Evolutionary conservation across 2,888 invertebrate genomes (phyloP), one percentile per base, ranked within the genome.

Genomic region (Leptopilina syphax): DNA sequence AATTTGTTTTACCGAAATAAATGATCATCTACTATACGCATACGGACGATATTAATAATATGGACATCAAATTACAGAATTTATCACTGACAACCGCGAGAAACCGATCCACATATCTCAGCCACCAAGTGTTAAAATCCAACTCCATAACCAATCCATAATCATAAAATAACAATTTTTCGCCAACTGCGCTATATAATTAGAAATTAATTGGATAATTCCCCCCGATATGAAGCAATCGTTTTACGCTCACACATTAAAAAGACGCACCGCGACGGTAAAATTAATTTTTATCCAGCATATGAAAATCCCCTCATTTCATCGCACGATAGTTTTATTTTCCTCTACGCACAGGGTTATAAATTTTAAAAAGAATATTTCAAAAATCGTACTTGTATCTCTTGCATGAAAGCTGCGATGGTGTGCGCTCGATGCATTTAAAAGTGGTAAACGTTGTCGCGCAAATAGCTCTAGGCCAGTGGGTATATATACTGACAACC

Each of bases 401-500:
- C 18, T 18, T 18, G 18, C 18, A 18, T 18, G 18, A 18, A 60
- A 60, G 60, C 60, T 60, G 18, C 3, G 47, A 47, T 47, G 9
- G 9, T 8, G 63, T 24, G 7, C 3, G 63, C 18, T 6, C 34
- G 24, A 18, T 34, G 34, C n/a, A n/a, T 18, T 63, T 63, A 63
- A 63, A 63, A 63, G 18, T 18, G 63, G 63, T 3, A 3, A 63
- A 60, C 18, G 63, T 24, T 63, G 63, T 63, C 63, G 63, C 24
- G 50, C 12, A 50, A 50, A 63, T 63, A 18, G 79, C 80, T 81
- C 76, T 85, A 82, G 84, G 81, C 83, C 82, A 86, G 79, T 84
- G 82, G 80, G 78, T 83, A 83, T 60, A 67, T 65, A 63, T 47
- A 79, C 24, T 12, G 50, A 70, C 12, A 50, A 84, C 88, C 88